Base-by-base conservation (phyloP, 1,140 invertebrate genomes). In the Prorops nasuta region DNA sequence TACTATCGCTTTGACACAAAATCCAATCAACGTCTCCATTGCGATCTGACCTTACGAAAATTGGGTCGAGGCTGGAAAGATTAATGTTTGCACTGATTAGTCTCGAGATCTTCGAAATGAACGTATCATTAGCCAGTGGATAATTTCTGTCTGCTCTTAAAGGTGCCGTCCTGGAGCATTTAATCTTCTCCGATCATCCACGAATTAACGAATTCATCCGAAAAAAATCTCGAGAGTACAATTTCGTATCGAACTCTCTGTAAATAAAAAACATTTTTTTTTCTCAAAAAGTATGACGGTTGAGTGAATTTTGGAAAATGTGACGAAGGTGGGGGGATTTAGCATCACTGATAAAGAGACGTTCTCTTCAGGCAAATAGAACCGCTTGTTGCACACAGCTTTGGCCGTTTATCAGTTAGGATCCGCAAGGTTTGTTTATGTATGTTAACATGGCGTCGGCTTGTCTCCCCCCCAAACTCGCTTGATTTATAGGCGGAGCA, bases 401-500 rank as follows among this genome's bases (percentile, higher is more conserved):
- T 64, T 44, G 59, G 60, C 56, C 67, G 64, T 65, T 69, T 74
- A 73, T 75, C 69, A 67, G 63, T 61, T 57, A 63, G 54, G 57
- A 63, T 58, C 57, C 48, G 55, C 44, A 60, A 61, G 60, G 66
- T 76, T 72, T 72, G 67, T 75, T 74, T 68, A 74, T 67, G 60
- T 67, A 64, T 72, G 72, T 76, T 76, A 74, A 76, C 74, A 76
- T 76, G 72, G 72, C 74, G 72, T 74, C 72, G 60, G 60, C 47
- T 58, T 69, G 66, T 73, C 67, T 64, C 66, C 64, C 61, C 58
- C 58, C 39, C 54, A 56, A 63, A 58, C 55, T 56, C 58, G 56
- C 63, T 71, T 76, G 72, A 76, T 73, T 76, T 74, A 74, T 76
- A 74, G 73, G 73, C 72, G 73, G 73, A 76, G 73, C 73, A 71